Evolutionary conservation across 1,140 invertebrate genomes (phyloP).

Genomic region (Sminthurinus signatus): DNA sequence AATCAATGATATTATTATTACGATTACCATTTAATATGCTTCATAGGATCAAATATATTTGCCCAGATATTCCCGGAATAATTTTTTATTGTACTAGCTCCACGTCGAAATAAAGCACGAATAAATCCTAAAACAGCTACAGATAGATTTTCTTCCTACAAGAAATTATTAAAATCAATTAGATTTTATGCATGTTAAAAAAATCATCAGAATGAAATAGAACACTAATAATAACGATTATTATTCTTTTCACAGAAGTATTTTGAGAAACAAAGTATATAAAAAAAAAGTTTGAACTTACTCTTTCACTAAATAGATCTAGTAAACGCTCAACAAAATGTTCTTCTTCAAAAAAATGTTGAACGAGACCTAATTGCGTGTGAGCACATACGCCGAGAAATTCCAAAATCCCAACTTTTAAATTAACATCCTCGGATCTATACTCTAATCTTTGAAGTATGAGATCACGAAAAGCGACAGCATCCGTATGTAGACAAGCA

Average conservation of each 20-base stretch:
- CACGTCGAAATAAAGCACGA: slow-evolving; percentile 26
- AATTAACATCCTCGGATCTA: slow-evolving; percentile 30
- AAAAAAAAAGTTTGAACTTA: slow-evolving; percentile 8
- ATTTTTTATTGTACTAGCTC: slow-evolving; percentile 14
- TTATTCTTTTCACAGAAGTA: no score
- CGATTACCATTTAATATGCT: slow-evolving; percentile 12
- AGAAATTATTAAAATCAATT: neutral
- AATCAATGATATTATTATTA: no score
- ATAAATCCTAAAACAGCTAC: slow-evolving; percentile 18
- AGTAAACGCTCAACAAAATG: slow-evolving; percentile 16
- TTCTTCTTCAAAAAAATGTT: slow-evolving; percentile 30
- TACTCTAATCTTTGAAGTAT: slow-evolving; percentile 29
- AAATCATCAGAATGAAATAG: neutral
- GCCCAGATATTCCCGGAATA: slow-evolving; percentile 15
- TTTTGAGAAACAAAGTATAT: neutral
- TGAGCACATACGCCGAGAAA: slow-evolving; percentile 32
- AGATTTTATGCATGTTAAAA: neutral
- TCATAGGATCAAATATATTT: slow-evolving; percentile 20
- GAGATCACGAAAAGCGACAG: slow-evolving; percentile 32
- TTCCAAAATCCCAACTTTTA: slow-evolving; percentile 34
- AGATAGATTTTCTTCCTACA: slow-evolving; percentile 27
- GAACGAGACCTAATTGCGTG: slow-evolving; percentile 30
- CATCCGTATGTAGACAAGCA: slow-evolving; percentile 26
- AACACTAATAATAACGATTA: no score
- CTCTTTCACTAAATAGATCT: slow-evolving; percentile 22